phyloP scores from a whole-genome alignment of 2,888 invertebrate species.

The Ecliptopera silaceata region DNA sequence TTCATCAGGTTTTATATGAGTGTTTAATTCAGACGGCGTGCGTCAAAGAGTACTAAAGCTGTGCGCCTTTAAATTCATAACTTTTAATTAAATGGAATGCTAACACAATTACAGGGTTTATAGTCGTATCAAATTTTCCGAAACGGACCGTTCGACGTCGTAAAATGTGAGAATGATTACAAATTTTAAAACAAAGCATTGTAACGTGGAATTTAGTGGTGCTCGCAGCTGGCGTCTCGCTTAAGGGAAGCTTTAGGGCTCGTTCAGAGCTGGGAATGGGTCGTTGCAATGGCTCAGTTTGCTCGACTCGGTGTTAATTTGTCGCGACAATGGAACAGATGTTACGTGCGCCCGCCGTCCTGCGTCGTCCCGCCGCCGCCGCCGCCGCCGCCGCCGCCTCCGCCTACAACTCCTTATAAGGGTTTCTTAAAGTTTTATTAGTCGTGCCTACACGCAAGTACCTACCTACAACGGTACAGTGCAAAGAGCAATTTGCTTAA shows the following conservation, averaged over 20 bases:
- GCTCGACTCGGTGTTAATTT: constrained; percentile 75
- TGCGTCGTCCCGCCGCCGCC: constrained; percentile 32
- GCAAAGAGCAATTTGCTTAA: too few relatives aligned
- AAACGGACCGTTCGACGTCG: constrained; percentile 79
- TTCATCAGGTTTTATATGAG: constrained; percentile 63
- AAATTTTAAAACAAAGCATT: constrained; percentile 81
- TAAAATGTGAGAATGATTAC: constrained; percentile 83
- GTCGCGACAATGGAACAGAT: constrained; percentile 76
- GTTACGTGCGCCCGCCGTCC: constrained; percentile 53
- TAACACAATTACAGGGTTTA: constrained; percentile 81
- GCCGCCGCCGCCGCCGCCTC: constrained; percentile 35
- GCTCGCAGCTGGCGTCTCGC: constrained; percentile 70
- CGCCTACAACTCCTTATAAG: constrained; percentile 36
- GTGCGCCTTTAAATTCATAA: constrained; percentile 79
- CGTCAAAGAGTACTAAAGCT: constrained; percentile 69
- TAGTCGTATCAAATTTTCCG: constrained; percentile 81
- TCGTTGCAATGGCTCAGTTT: constrained; percentile 69
- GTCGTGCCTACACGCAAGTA: constrained; percentile 19
- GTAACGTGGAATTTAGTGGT: constrained; percentile 78
- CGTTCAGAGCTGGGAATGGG: constrained; percentile 67
- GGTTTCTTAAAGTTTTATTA: constrained; percentile 35
- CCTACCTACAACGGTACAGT: background rate
- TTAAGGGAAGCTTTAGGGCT: constrained; percentile 76
- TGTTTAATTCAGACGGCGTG: constrained; percentile 58
- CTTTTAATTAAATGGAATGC: constrained; percentile 81